Evolutionary conservation across 2,888 invertebrate genomes (phyloP).

Genomic region (Bembecia ichneumoniformis): DNA sequence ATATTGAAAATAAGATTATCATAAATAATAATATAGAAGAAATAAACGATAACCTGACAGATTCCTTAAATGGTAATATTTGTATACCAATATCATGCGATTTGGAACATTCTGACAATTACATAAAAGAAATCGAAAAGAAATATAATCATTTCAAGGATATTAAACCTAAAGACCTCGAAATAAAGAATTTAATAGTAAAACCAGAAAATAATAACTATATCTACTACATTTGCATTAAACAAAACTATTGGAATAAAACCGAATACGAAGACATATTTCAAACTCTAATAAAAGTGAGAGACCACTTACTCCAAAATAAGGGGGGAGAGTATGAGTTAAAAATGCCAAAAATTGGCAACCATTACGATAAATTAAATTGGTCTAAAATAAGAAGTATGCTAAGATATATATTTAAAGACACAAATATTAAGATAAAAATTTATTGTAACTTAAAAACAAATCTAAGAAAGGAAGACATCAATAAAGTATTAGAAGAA

Average conservation of each 20-base stretch:
- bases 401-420: slow-evolving; percentile 1
- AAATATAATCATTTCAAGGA: background rate
- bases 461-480: background rate
- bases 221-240: slow-evolving; percentile 4
- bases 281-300: slow-evolving; percentile 4
- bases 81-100: background rate
- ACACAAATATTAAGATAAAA: slow-evolving; percentile 1
- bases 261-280: slow-evolving; percentile 10
- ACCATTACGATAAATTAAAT: slow-evolving; percentile 1
- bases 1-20: slow-evolving; percentile 5
- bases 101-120: no score
- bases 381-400: slow-evolving; percentile 5
- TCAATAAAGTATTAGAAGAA: slow-evolving; percentile 5
- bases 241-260: slow-evolving; percentile 11
- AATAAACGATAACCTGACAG: background rate
- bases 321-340: slow-evolving; percentile 1
- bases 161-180: background rate
- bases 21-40: background rate
- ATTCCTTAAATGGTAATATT: slow-evolving; percentile 3
- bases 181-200: background rate
- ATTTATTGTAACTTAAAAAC: background rate
- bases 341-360: slow-evolving; percentile 3
- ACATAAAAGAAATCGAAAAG: no score
- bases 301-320: slow-evolving; percentile 1
- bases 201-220: slow-evolving; percentile 1